Percentiles rank a stretch among this genome's conserved stretches.
phyloP scores from a whole-genome alignment of 2,113 vertebrate genomes.

The Mixornis gularis region DNA sequence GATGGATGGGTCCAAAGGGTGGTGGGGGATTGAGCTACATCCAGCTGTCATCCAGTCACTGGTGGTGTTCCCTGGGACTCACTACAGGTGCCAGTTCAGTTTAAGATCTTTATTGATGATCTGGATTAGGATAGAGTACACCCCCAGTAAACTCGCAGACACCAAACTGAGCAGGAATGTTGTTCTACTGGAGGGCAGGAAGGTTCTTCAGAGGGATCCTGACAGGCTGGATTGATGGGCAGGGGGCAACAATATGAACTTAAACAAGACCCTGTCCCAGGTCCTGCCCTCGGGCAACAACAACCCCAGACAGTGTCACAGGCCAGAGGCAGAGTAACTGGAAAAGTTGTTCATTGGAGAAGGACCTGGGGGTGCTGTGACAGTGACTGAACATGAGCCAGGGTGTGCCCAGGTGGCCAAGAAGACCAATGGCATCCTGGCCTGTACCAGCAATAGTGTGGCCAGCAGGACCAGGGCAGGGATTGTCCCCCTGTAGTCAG shows the following conservation, averaged over 20 bases:
- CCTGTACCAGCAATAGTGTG: accelerated
- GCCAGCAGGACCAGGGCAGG: neutral
- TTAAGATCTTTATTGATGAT: neutral
- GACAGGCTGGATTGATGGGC: neutral
- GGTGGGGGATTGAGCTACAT: no score
- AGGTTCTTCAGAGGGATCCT: neutral
- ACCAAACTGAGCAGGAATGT: neutral
- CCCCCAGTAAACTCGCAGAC: neutral
- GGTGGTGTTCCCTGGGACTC: neutral
- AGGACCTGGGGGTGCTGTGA: neutral
- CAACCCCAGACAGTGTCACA: neutral
- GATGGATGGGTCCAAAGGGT: neutral
- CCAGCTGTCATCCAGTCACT: neutral
- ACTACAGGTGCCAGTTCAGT: neutral
- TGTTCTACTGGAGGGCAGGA: neutral
- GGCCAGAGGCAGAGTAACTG: neutral
- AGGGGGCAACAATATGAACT: neutral
- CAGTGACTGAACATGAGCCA: neutral
- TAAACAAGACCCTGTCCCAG: accelerated
- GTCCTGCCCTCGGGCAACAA: neutral
- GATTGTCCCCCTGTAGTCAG: accelerated
- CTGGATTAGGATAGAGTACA: neutral
- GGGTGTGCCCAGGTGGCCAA: neutral
- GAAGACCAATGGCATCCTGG: neutral
- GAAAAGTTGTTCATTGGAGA: neutral